Evolutionary conservation across 2,888 invertebrate genomes (phyloP).

Genomic region (Brachyopa scutellaris): DNA sequence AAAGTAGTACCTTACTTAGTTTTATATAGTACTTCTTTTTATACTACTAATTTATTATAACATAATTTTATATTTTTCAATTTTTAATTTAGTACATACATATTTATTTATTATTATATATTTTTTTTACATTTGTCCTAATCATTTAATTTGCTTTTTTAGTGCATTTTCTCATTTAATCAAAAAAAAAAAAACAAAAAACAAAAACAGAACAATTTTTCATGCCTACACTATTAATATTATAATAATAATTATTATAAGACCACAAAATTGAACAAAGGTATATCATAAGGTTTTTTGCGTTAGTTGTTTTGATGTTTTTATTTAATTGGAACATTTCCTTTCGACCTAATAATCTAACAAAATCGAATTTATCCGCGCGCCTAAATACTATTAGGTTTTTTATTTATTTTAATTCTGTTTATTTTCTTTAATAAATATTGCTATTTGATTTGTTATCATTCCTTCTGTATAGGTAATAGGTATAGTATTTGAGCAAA

Average conservation of each 20-base stretch:
- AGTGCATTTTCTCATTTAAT: constrained; percentile 39
- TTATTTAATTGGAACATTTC: constrained; percentile 37
- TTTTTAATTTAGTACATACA: constrained; percentile 49
- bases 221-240: neutral
- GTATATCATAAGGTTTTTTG: constrained; percentile 45
- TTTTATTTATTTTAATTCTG: neutral
- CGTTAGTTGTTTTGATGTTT: neutral
- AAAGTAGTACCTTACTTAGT: constrained; percentile 52
- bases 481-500: constrained; percentile 53
- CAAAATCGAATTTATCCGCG: constrained; percentile 54
- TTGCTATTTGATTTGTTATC: neutral
- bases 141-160: constrained; percentile 61
- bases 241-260: too few species aligned
- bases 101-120: constrained; percentile 27
- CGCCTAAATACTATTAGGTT: constrained; percentile 4
- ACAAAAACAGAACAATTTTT: constrained; percentile 11
- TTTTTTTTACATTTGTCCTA: constrained; percentile 74
- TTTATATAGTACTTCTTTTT: constrained; percentile 45
- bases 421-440: neutral
- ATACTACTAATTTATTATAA: constrained; percentile 73
- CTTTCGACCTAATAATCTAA: constrained; percentile 46
- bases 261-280: constrained; percentile 51
- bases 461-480: neutral
- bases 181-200: constrained; percentile 27
- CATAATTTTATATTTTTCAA: constrained; percentile 73